Conservation (phyloP, 2,113 vertebrate species). For the Patagioenas fasciata region DNA sequence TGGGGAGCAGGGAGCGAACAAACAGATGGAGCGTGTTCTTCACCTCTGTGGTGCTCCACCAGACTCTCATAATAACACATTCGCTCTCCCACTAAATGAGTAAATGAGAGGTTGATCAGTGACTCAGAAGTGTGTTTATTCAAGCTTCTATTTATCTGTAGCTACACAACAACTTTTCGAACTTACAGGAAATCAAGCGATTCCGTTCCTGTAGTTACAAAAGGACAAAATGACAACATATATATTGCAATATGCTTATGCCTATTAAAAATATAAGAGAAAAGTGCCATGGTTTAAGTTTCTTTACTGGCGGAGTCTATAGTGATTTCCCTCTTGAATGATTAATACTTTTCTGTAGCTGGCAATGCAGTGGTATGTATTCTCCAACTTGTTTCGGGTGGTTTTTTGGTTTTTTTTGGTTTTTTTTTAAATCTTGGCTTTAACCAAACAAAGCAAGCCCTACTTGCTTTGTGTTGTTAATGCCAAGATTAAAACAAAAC, state of each 20-base stretch:
- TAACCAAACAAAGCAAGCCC: not conserved
- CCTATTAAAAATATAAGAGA: not conserved
- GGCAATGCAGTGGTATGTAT: not conserved
- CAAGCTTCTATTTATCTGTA: not conserved
- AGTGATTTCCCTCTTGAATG: not conserved
- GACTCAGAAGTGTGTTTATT: slow-evolving; percentile 47
- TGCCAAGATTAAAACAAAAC: not conserved
- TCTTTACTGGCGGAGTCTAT: not conserved
- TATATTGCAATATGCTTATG: not conserved
- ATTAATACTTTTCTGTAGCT: not conserved
- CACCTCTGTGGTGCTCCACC: not conserved
- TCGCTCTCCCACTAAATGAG: slow-evolving; percentile 1
- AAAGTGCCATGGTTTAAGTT: not conserved
- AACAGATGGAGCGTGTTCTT: not conserved
- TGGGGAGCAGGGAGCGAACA: not conserved
- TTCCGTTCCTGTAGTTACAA: not conserved
- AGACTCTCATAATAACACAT: not conserved
- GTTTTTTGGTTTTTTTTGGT: not conserved
- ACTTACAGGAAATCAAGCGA: not conserved
- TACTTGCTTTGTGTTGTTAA: not conserved
- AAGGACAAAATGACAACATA: not conserved
- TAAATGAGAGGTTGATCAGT: slow-evolving; percentile 41
- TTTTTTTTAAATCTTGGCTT: not conserved
- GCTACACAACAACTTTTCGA: not conserved
- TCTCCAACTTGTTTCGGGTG: not conserved